These are phyloP conservation scores for Molanna angustata DNA, from an alignment of 2,888 invertebrate species.

Conservation along the genomic window DNA sequence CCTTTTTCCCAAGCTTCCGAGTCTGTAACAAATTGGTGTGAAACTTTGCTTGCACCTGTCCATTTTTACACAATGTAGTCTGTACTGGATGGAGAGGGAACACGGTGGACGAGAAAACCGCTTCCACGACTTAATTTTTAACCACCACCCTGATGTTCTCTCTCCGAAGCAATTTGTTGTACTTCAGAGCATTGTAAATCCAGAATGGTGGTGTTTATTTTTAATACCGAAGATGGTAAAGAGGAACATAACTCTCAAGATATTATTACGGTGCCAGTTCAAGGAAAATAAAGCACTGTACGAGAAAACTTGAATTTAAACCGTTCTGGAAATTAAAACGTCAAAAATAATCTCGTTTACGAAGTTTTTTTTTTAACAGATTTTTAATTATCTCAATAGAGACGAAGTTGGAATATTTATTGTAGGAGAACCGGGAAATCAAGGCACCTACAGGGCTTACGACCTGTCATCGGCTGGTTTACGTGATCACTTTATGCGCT, in stretches of 20 bases:
- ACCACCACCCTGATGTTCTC: slow-evolving; percentile 2
- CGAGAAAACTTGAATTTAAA: too few species aligned
- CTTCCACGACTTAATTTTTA: slow-evolving; percentile 22
- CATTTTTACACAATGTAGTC: slow-evolving; percentile 11
- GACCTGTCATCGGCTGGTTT: too few species aligned
- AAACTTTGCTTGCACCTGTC: slow-evolving; percentile 13
- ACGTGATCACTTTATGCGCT: too few species aligned
- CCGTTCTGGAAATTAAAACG: too few species aligned
- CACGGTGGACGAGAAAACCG: slow-evolving; percentile 6
- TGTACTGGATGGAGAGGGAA: slow-evolving; percentile 3
- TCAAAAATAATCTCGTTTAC: too few species aligned
- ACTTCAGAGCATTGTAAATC: slow-evolving; percentile 1
- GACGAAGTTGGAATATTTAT: too few species aligned
- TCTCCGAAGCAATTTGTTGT: slow-evolving; percentile 13
- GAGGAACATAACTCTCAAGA: background rate
- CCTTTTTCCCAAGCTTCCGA: too few species aligned
- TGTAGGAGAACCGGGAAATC: too few species aligned
- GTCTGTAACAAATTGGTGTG: slow-evolving; percentile 4
- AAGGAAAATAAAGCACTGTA: background rate
- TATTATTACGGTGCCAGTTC: background rate
- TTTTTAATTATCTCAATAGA: too few species aligned
- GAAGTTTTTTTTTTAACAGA: too few species aligned
- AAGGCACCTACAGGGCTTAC: too few species aligned
- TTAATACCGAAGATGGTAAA: background rate
- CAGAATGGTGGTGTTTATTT: background rate